These are phyloP conservation scores for Harlomillsia oculata DNA, from an alignment of 1,140 invertebrate genomes.

Conservation along the genomic window DNA sequence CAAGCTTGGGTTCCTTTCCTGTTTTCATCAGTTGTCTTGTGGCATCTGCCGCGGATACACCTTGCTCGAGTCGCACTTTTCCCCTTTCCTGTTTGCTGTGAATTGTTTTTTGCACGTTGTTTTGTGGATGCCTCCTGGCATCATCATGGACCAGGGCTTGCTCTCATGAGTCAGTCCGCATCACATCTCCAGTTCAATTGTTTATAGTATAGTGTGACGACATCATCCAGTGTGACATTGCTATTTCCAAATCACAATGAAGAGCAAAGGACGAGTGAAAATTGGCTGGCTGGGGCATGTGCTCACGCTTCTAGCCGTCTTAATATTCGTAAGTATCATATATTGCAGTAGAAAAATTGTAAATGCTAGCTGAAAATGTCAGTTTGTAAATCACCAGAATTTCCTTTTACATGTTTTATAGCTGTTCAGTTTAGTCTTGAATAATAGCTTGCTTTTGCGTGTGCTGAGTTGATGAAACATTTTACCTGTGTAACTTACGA, in stretches of 20 bases:
- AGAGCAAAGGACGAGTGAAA: slow-evolving; percentile 20
- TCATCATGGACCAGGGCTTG: background rate
- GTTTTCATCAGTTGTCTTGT: slow-evolving; percentile 24
- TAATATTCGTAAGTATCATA: slow-evolving; percentile 38
- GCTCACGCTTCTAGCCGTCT: slow-evolving; percentile 36
- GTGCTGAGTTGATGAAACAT: too few species aligned
- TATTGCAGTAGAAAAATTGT: too few species aligned
- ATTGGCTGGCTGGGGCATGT: slow-evolving; percentile 38
- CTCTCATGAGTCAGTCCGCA: background rate
- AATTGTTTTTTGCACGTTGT: background rate
- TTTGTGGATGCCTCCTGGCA: background rate
- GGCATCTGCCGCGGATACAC: slow-evolving; percentile 11
- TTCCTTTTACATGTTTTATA: background rate
- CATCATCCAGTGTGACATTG: too few species aligned
- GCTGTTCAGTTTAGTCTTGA: too few species aligned
- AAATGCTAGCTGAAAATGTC: background rate
- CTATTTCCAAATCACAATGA: slow-evolving; percentile 8
- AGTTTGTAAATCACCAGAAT: background rate
- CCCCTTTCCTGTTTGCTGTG: background rate
- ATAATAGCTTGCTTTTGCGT: too few species aligned
- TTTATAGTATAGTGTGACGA: background rate
- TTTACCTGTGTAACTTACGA: too few species aligned
- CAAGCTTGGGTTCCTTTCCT: slow-evolving; percentile 24
- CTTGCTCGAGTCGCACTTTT: background rate
- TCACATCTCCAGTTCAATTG: background rate